Conservation (phyloP, 2,888 invertebrate species). For the Ecliptopera silaceata region DNA sequence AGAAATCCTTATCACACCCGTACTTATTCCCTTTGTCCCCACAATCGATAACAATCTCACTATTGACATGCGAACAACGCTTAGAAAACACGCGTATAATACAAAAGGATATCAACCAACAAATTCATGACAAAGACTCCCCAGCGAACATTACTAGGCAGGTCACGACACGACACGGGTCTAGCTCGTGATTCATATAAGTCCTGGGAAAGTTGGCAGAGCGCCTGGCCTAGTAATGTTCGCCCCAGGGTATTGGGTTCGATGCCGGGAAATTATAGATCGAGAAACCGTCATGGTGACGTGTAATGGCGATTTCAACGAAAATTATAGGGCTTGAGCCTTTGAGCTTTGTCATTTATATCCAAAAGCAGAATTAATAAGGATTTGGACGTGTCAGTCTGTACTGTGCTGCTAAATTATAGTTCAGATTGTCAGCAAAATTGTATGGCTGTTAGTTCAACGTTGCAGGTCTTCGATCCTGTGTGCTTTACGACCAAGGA, state of each 20-base stretch:
- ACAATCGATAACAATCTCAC: constrained; percentile 10
- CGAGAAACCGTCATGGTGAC: constrained; percentile 32
- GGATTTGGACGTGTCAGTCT: not conserved
- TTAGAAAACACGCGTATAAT: constrained; percentile 16
- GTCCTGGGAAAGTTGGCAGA: constrained; percentile 27
- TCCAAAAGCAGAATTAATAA: not conserved
- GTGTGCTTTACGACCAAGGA: too few relatives aligned
- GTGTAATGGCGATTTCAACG: constrained; percentile 24
- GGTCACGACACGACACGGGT: constrained; percentile 22
- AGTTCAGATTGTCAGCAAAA: too few relatives aligned
- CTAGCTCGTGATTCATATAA: constrained; percentile 23
- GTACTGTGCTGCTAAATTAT: too few relatives aligned
- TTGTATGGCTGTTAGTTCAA: too few relatives aligned
- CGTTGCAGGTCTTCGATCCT: too few relatives aligned
- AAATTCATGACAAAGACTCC: constrained; percentile 22
- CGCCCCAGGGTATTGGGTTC: constrained; percentile 27
- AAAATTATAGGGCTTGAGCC: constrained; percentile 27
- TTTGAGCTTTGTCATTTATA: constrained; percentile 7
- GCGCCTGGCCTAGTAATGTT: not conserved
- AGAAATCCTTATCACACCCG: not conserved
- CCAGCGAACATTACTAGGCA: constrained; percentile 28
- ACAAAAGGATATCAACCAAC: constrained; percentile 22
- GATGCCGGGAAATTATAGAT: constrained; percentile 35
- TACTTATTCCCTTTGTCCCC: not conserved
- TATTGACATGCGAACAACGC: constrained; percentile 10